phyloP scores from a whole-genome alignment of 2,797 vertebrate species.

The Tragopan temminckii region DNA sequence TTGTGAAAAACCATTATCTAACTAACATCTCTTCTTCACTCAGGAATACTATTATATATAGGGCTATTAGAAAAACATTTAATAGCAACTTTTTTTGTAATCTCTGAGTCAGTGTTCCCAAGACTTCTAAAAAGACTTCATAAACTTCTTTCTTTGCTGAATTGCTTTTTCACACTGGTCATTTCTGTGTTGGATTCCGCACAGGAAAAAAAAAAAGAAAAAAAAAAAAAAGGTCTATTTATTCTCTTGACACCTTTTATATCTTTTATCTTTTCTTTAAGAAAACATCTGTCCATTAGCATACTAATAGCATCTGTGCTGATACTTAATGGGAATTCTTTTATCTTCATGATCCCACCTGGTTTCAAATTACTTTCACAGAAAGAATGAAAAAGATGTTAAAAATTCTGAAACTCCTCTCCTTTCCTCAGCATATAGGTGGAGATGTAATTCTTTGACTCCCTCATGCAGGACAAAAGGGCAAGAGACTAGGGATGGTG shows the following conservation, averaged over 20 bases:
- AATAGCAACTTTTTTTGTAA: not conserved
- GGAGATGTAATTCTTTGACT: not conserved
- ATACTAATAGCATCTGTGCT: slow-evolving; percentile 65
- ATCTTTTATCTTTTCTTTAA: slow-evolving; percentile 70
- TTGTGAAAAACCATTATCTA: slow-evolving; percentile 13
- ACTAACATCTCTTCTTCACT: slow-evolving; percentile 8
- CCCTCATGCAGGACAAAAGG: not conserved
- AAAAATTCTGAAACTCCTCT: not conserved
- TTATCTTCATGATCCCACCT: slow-evolving; percentile 72
- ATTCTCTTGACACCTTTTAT: slow-evolving; percentile 68
- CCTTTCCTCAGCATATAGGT: not conserved
- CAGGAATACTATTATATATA: not conserved
- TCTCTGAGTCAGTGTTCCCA: not conserved
- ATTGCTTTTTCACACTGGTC: slow-evolving; percentile 37
- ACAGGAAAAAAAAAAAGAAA: not conserved
- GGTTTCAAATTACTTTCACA: slow-evolving; percentile 35
- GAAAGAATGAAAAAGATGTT: not conserved
- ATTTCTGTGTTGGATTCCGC: slow-evolving; percentile 14
- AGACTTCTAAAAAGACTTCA: slow-evolving; percentile 1
- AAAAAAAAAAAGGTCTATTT: not conserved
- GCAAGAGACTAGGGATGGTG: not conserved
- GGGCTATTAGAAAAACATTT: not conserved
- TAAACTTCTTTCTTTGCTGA: not conserved
- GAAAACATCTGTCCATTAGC: slow-evolving; percentile 77
- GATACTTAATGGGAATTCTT: slow-evolving; percentile 50